Conservation (phyloP, 92 coral and sea anemone species). For the Heteractis magnifica region DNA sequence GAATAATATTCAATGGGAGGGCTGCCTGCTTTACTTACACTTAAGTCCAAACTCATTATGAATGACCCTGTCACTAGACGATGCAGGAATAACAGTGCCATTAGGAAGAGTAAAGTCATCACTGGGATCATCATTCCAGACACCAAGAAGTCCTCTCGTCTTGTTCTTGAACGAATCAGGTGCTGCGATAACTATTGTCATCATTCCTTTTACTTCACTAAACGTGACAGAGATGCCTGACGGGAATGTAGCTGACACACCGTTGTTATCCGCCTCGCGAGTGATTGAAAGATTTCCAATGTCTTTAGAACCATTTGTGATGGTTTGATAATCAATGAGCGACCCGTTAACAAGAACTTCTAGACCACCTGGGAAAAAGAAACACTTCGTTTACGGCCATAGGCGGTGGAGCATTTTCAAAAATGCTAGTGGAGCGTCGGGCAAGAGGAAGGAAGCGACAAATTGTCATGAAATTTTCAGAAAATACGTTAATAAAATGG, state of each 20-base stretch:
- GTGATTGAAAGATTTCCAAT: conserved; percentile 33
- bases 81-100: conserved; percentile 35
- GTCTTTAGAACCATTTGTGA: conserved; percentile 25
- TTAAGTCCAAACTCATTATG: conserved; percentile 55
- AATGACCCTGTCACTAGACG: conserved; percentile 27
- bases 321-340: not conserved
- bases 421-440: conserved; percentile 35
- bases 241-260: conserved; percentile 49
- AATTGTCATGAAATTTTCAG: too few species aligned
- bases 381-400: too few species aligned
- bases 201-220: conserved; percentile 47
- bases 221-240: conserved; percentile 44
- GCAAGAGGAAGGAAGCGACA: not conserved
- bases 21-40: conserved; percentile 31
- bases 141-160: conserved; percentile 63
- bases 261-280: conserved; percentile 22
- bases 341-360: conserved; percentile 46
- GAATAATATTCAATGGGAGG: not conserved
- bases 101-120: conserved; percentile 60
- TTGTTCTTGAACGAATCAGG: conserved; percentile 33
- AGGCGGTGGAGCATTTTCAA: too few species aligned
- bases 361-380: conserved; percentile 26
- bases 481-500: too few species aligned
- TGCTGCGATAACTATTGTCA: conserved; percentile 42
- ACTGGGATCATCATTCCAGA: conserved; percentile 54